Base-by-base conservation (phyloP, 2,888 invertebrate species). In the Lamproptera curius region DNA sequence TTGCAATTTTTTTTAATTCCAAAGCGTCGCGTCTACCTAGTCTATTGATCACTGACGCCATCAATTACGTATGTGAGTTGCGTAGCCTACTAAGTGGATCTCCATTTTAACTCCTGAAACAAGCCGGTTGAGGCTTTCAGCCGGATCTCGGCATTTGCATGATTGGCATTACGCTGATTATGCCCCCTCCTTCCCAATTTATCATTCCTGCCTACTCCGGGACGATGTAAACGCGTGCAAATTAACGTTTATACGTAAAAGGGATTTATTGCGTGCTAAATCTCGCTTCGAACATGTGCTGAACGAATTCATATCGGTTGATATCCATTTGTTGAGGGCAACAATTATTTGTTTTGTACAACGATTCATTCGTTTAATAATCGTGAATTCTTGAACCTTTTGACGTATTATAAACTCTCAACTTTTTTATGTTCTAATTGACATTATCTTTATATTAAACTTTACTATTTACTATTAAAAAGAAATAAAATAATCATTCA, bases 61-160 rank as follows among this genome's bases (percentile, higher is more conserved):
- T 79, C 80, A 76, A 81, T 85, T 84, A 82, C 82, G 84, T 85
- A 85, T 85, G 85, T 83, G 82, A 78, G 85, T 59, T 76, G 83
- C 85, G 86, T 85, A 77, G 67, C 73, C 70, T 74, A 73, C 79
- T 86, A 86, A 87, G 84, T 87, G 86, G 85, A 85, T 87, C 85
- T 85, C 80, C 85, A 86, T 87, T 87, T 87, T 87, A 87, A 86
- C 86, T 87, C 85, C 85, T 86, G 86, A 85, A 87, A 86, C 86
- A 84, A 85, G 82, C 82, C 79, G 76, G 82, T 81, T 80, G 82
- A 80, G 77, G 86, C 85, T 86, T 85, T 87, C 86, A 87, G 84
- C 79, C 70, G 85, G 80, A 83, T 84, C 85, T 85, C 86, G 77
- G 67, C 79, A 87, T 87, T 87, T 86, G 85, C 86, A 87, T 87